Evolutionary conservation across 2,113 vertebrate genomes (phyloP), one percentile per base, ranked within the genome.

Genomic region (Tinamus guttatus): DNA sequence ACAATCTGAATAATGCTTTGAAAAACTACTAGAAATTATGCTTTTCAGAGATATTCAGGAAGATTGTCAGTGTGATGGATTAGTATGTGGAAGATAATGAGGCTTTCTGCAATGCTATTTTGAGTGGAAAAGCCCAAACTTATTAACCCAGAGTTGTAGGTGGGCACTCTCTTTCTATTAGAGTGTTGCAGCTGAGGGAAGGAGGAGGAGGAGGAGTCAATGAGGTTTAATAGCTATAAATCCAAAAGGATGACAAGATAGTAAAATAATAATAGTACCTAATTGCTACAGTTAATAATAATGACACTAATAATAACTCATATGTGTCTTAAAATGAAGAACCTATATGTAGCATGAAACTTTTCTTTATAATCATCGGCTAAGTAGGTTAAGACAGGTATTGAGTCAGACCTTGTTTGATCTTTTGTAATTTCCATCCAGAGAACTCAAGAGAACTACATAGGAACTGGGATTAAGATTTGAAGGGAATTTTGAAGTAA

Each of bases 41-140:
- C 3, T 19, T 87, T 94, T 75, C 63, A 63, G 38, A 70, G 51
- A 83, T 47, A 87, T 52, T 90, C 10, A 13, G 59, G 76, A 67
- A 94, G 94, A 93, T 27, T 93, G 84, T 25, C 78, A 96, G 43
- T 34, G 49, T 86, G 65, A 93, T 3, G 16, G 49, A 92, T 94
- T 93, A 94, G 54, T 81, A 81, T 32, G 38, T 76, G 71, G 86
- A 91, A 94, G 13, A 95, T 96, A 95, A 97, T 93, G 89, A 96
- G 82, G 69, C 74, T 94, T 96, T 85, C 76, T 51, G 56, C 65
- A 89, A 47, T 81, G 79, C 22, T 79, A 78, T 90, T 95, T 92
- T 95, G 70, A 94, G 87, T 77, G 36, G 58, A 80, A 41, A 93
- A 91, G 64, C 47, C 62, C 45, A 78, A 56, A 64, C 45, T 97